Evolutionary conservation across 2,888 invertebrate genomes (phyloP).

Genomic region (Heterodera filipjevi): DNA sequence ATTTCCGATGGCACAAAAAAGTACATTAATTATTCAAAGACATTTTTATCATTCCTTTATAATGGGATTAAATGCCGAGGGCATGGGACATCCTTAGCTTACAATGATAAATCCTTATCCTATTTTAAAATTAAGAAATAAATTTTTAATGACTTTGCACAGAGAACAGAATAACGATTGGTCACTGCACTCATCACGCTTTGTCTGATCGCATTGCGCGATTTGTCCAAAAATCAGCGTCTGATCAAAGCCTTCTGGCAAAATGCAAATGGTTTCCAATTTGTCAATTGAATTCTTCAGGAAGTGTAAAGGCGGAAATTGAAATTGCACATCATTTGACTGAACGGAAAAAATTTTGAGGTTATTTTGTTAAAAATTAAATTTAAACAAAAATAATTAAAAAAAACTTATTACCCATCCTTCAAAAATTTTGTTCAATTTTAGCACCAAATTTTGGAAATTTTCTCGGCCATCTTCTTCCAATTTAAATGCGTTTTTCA

Average conservation of each 20-base stretch:
- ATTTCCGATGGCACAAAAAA: no score
- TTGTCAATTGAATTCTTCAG: background rate
- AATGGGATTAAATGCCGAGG: no score
- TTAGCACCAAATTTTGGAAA: background rate
- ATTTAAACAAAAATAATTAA: background rate
- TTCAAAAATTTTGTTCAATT: background rate
- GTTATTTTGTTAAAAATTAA: background rate
- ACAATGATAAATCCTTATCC: no score
- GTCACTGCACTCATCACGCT: background rate
- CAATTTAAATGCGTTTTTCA: background rate
- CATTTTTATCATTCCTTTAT: no score
- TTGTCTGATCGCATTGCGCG: background rate
- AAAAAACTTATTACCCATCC: background rate
- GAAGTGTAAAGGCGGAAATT: background rate
- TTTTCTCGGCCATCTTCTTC: background rate
- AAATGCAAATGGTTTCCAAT: background rate
- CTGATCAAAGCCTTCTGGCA: background rate
- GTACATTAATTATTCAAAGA: no score
- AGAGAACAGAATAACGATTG: background rate
- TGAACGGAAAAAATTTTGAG: background rate
- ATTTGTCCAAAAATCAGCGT: background rate
- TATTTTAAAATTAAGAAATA: background rate
- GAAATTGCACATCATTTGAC: background rate
- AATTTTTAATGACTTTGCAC: background rate
- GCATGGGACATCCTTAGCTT: no score